A percentile compares a stretch with the other conserved stretches of the same genome.
phyloP scores from a whole-genome alignment of 2,888 invertebrate species.

The Pyrrhosoma nymphula region DNA sequence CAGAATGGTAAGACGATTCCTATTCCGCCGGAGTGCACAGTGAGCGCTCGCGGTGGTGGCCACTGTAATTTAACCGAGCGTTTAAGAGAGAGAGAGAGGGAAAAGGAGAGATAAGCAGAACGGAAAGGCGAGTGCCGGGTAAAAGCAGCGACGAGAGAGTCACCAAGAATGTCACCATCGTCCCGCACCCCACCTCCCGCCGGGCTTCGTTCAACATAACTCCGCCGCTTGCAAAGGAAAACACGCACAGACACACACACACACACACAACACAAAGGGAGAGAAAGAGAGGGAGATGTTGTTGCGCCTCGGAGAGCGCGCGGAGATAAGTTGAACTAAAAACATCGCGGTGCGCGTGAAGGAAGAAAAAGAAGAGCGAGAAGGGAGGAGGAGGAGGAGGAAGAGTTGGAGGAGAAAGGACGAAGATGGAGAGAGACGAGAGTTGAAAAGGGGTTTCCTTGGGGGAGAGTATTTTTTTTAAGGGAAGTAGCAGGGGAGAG shows the following conservation, averaged over 20 bases:
- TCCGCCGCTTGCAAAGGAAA: neutral
- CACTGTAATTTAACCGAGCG: constrained; percentile 12
- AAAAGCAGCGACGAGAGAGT: neutral
- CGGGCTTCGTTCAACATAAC: neutral
- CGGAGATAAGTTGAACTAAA: neutral
- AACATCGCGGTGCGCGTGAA: neutral
- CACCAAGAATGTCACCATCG: neutral
- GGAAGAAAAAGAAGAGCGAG: neutral
- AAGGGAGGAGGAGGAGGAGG: neutral
- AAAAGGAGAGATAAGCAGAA: neutral
- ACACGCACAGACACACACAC: neutral
- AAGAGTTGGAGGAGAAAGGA: neutral
- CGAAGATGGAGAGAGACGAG: neutral
- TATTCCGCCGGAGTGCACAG: neutral
- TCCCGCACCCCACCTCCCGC: neutral
- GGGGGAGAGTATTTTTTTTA: neutral
- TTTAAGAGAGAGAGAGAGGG: neutral
- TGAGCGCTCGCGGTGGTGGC: constrained; percentile 20
- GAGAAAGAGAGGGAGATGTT: neutral
- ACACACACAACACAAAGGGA: too few species aligned
- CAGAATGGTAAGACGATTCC: constrained; percentile 36
- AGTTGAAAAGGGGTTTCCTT: neutral
- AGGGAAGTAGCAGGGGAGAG: too few species aligned
- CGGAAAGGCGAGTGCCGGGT: neutral
- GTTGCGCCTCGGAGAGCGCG: neutral